Conservation (phyloP, 1,140 invertebrate species). For the Galendromus occidentalis region DNA sequence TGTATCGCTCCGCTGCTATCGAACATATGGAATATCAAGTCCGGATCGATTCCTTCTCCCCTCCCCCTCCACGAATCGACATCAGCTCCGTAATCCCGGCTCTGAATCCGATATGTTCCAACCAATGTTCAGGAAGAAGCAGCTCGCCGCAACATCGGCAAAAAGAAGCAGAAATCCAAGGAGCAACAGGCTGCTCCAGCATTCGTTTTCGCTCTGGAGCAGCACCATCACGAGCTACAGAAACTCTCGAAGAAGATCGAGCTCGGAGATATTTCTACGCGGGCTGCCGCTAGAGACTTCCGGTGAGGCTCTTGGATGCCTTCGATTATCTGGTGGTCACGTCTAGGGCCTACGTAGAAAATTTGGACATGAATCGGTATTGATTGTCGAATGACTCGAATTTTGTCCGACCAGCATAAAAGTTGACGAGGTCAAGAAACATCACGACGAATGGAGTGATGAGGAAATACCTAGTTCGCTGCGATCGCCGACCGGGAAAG, state of each 20-base stretch:
- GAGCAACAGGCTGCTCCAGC: neutral
- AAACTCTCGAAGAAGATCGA: conserved; percentile 2
- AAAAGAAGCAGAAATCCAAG: neutral
- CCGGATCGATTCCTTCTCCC: too few species aligned
- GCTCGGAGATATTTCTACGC: neutral
- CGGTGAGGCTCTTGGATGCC: neutral
- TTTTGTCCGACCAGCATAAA: too few species aligned
- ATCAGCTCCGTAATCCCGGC: too few species aligned
- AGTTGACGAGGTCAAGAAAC: neutral
- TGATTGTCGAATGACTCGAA: too few species aligned
- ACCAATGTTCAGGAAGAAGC: neutral
- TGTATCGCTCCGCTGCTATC: too few species aligned
- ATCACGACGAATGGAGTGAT: conserved; percentile 2
- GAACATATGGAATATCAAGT: too few species aligned
- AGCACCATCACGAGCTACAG: neutral
- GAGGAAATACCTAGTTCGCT: neutral
- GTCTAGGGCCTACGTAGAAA: too few species aligned
- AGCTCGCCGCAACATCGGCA: neutral
- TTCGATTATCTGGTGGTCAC: too few species aligned
- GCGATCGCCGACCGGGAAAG: neutral
- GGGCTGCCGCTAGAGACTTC: neutral
- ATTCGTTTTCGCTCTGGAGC: neutral
- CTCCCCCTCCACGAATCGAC: too few species aligned
- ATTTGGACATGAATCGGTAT: too few species aligned
- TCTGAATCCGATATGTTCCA: too few species aligned